phyloP scores from a whole-genome alignment of 2,888 invertebrate genomes.

The Lacanobia oleracea region DNA sequence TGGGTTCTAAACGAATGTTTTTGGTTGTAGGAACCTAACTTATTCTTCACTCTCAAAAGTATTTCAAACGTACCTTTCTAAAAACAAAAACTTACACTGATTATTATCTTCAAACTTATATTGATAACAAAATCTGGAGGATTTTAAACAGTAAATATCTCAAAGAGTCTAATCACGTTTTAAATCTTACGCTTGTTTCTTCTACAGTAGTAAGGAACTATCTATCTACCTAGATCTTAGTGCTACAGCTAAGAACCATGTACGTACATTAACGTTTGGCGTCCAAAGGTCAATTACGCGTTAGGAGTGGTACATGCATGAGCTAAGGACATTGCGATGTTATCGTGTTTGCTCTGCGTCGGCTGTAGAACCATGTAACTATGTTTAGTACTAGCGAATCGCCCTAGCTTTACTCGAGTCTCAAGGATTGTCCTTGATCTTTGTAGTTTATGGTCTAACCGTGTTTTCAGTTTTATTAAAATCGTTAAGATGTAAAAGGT shows the following conservation, averaged over 20 bases:
- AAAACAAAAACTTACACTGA: no score
- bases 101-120: no score
- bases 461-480: background rate
- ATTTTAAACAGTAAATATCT: no score
- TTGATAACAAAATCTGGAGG: no score
- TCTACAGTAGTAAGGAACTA: background rate
- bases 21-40: no score
- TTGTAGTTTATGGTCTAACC: background rate
- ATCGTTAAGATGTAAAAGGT: no score
- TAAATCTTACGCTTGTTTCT: background rate
- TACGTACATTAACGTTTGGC: constrained; percentile 25
- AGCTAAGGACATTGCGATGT: constrained; percentile 54
- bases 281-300: constrained; percentile 48
- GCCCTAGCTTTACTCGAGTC: background rate
- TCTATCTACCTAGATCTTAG: background rate
- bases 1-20: no score
- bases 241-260: constrained; percentile 5
- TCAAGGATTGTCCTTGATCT: background rate
- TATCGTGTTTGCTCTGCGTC: constrained; percentile 36
- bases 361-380: background rate
- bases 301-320: constrained; percentile 39
- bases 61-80: no score
- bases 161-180: no score
- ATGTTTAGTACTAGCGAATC: background rate
- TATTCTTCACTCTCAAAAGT: no score